Evolutionary conservation across 2,888 invertebrate genomes (phyloP).

Genomic region (Phrixothrix hirtus): DNA sequence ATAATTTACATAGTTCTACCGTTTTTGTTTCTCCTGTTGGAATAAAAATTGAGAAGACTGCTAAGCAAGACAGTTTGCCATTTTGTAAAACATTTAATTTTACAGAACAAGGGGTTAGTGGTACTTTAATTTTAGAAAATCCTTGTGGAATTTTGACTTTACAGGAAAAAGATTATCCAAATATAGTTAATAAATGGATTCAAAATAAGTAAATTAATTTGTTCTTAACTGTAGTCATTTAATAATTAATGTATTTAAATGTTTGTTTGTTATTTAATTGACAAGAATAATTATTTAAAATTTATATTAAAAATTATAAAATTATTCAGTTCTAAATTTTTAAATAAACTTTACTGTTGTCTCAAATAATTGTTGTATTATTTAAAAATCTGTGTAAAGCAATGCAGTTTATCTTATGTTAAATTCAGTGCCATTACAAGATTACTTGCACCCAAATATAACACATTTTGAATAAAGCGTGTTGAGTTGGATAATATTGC

Average conservation of each 20-base stretch:
- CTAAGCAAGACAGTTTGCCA: slow-evolving; percentile 50
- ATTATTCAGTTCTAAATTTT: background rate
- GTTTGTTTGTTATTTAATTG: no score
- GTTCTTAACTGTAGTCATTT: background rate
- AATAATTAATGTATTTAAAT: background rate
- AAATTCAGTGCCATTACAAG: no score
- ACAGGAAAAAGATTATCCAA: slow-evolving; percentile 7
- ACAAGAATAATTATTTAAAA: no score
- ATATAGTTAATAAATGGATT: slow-evolving; percentile 8
- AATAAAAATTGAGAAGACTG: slow-evolving; percentile 20
- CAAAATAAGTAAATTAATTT: slow-evolving; percentile 4
- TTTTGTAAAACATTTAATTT: slow-evolving; percentile 68
- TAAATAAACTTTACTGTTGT: background rate
- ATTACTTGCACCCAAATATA: no score
- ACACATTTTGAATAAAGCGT: no score
- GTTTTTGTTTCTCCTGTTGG: slow-evolving; percentile 55
- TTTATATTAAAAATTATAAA: no score
- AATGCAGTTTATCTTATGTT: no score
- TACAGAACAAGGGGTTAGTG: slow-evolving; percentile 58
- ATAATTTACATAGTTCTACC: slow-evolving; percentile 57
- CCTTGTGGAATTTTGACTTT: slow-evolving; percentile 57
- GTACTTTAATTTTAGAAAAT: slow-evolving; percentile 70
- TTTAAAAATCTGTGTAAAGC: no score
- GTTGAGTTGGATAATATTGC: no score
- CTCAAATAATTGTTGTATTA: background rate